Conservation (phyloP, 2,888 invertebrate genomes). For the Caenorhabditis doughertyi region DNA sequence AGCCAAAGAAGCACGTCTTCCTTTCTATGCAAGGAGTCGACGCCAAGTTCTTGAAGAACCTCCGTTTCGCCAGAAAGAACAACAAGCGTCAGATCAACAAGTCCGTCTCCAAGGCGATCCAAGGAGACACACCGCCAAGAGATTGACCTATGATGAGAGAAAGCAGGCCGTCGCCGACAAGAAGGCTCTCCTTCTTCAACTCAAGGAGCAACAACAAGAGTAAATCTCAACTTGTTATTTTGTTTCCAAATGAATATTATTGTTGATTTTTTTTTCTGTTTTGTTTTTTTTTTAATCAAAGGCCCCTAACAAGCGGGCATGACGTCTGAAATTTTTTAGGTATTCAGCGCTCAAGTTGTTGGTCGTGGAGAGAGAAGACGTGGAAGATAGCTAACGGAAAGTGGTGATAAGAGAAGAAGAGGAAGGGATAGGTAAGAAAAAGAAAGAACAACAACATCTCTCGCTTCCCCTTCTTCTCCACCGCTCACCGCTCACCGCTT, state of each 20-base stretch:
- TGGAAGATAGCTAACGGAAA: too few relatives aligned
- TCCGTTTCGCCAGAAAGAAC: slow-evolving; percentile 89
- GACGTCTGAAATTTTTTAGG: too few relatives aligned
- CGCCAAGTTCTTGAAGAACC: slow-evolving; percentile 95
- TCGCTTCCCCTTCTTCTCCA: too few relatives aligned
- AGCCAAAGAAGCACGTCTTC: slow-evolving; percentile 91
- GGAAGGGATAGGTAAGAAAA: too few relatives aligned
- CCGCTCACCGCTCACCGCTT: too few relatives aligned
- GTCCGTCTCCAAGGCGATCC: slow-evolving; percentile 70
- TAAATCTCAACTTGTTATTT: slow-evolving; percentile 69
- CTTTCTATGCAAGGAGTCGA: slow-evolving; percentile 98
- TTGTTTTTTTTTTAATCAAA: too few relatives aligned
- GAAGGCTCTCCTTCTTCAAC: slow-evolving; percentile 90
- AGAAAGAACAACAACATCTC: too few relatives aligned
- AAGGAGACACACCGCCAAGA: too few relatives aligned
- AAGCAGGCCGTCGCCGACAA: slow-evolving; percentile 94
- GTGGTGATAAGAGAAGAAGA: too few relatives aligned
- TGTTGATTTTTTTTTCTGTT: slow-evolving; percentile 59
- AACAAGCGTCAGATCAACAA: slow-evolving; percentile 70
- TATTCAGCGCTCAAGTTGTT: too few relatives aligned
- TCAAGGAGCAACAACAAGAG: slow-evolving; percentile 76
- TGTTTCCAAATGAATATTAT: slow-evolving; percentile 64
- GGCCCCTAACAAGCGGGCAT: too few relatives aligned
- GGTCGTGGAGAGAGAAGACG: too few relatives aligned
- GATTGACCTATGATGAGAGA: slow-evolving; percentile 92